Percentiles rank a stretch among this genome's conserved stretches.
Conservation (phyloP, 2,888 invertebrate genomes). For the Drosophila pegasa region DNA sequence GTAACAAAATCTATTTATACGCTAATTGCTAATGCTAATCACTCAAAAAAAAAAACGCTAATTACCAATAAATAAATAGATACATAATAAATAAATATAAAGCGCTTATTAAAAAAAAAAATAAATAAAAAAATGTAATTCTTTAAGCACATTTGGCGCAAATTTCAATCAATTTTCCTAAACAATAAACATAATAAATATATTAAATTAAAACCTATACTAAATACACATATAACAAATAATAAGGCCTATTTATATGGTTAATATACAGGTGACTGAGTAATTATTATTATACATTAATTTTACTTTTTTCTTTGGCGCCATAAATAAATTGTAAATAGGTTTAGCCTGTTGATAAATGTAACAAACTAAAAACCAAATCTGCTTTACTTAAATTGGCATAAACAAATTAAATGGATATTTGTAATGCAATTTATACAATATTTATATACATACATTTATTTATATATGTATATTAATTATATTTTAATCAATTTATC, state of each 20-base stretch:
- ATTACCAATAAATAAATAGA: neutral
- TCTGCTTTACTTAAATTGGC: neutral
- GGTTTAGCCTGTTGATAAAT: neutral
- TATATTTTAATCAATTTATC: conserved; percentile 23
- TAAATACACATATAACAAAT: neutral
- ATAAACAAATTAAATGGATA: conserved; percentile 8
- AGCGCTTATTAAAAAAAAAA: too few species aligned
- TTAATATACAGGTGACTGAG: neutral
- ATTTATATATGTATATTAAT: conserved; percentile 4
- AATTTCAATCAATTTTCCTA: neutral
- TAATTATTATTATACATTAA: neutral
- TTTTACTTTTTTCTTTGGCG: neutral
- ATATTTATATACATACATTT: neutral
- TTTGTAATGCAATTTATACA: neutral
- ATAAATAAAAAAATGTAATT: neutral
- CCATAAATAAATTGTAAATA: neutral
- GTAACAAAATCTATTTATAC: too few species aligned
- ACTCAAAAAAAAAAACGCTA: too few species aligned
- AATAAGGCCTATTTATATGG: neutral
- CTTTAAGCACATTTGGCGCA: neutral
- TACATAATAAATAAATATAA: too few species aligned
- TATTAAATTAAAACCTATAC: neutral
- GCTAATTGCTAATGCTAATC: neutral
- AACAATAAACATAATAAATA: neutral
- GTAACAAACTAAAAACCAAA: neutral